These are phyloP conservation scores for Ernsta delagoae DNA, from an alignment of 2,888 invertebrate species.

Conservation along the genomic window DNA sequence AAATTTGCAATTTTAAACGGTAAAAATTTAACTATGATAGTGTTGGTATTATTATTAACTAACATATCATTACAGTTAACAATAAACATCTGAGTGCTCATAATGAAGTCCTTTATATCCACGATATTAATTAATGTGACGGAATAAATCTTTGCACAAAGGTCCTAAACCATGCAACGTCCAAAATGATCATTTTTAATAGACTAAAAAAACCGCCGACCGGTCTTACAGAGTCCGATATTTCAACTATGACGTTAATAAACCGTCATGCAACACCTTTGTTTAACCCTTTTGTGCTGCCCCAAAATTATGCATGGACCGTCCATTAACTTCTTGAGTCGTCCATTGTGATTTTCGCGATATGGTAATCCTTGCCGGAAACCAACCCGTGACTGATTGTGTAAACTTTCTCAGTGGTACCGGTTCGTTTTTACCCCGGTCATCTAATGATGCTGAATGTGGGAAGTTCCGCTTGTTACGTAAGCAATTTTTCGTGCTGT, in stretches of 20 bases:
- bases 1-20: no score
- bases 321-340: constrained; percentile 74
- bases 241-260: constrained; percentile 77
- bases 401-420: not conserved
- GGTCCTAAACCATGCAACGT: constrained; percentile 8
- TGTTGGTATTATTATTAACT: no score
- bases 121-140: constrained; percentile 50
- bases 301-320: constrained; percentile 70
- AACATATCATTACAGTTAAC: not conserved
- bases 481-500: constrained; percentile 44
- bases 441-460: constrained; percentile 60
- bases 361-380: constrained; percentile 70
- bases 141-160: constrained; percentile 59
- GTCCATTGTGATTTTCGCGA: constrained; percentile 75
- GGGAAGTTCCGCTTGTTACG: constrained; percentile 52
- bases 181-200: constrained; percentile 53
- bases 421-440: constrained; percentile 51
- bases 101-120: constrained; percentile 30
- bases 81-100: constrained; percentile 2
- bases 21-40: no score
- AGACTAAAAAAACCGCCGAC: constrained; percentile 52
- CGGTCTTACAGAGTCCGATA: constrained; percentile 72
- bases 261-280: constrained; percentile 69
- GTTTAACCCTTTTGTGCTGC: constrained; percentile 75
- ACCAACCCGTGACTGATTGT: constrained; percentile 77